Conservation (phyloP, 2,797 vertebrate species). For the Halcyon leucocephala region DNA sequence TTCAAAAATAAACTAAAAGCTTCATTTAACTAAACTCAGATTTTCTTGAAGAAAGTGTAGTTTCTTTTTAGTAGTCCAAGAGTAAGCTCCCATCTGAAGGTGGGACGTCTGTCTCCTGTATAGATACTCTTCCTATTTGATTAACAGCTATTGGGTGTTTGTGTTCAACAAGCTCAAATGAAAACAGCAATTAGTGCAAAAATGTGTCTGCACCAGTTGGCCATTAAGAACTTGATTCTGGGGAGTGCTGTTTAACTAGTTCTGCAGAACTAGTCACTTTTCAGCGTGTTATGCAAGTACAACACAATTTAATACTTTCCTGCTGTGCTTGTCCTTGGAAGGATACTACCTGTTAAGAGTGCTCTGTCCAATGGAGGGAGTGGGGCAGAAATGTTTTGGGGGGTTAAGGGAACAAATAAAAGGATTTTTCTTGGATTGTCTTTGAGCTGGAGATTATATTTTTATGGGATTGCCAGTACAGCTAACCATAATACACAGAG, state of each 20-base stretch:
- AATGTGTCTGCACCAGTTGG: background rate
- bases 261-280: background rate
- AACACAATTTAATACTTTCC: background rate
- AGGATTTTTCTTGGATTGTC: background rate
- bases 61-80: background rate
- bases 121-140: background rate
- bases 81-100: background rate
- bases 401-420: background rate
- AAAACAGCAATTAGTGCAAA: background rate
- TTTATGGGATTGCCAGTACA: background rate
- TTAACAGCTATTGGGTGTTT: background rate
- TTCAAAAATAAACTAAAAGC: background rate
- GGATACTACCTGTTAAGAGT: background rate
- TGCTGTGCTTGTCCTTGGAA: background rate
- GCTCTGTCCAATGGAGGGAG: background rate
- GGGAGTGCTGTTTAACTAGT: background rate
- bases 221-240: background rate
- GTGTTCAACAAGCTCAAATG: background rate
- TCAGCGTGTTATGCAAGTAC: background rate
- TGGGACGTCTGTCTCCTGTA: background rate
- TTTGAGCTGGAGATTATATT: background rate
- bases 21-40: background rate
- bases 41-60: background rate
- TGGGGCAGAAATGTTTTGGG: accelerated
- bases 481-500: background rate